phyloP scores from a whole-genome alignment of 2,113 vertebrate genomes.

The Acinonyx jubatus region DNA sequence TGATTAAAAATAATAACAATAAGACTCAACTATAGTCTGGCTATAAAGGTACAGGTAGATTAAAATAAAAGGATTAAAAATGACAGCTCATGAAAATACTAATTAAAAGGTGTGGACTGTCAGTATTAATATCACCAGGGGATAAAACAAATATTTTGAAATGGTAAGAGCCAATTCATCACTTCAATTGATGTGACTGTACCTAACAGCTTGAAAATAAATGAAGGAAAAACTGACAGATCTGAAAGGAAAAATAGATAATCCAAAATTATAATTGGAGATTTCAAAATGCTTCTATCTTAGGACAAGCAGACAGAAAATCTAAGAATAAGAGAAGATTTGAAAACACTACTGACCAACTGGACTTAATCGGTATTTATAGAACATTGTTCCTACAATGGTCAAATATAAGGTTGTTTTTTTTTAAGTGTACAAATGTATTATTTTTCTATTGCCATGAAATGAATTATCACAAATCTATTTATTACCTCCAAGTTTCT shows the following conservation, averaged over 20 bases:
- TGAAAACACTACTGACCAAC: neutral
- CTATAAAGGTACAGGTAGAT: neutral
- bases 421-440: neutral
- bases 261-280: neutral
- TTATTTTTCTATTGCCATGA: neutral
- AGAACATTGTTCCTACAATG: neutral
- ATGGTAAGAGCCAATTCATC: neutral
- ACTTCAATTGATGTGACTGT: neutral
- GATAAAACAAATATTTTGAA: neutral
- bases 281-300: neutral
- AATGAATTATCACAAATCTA: neutral
- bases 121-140: neutral
- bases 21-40: neutral
- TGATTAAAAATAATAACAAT: neutral
- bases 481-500: neutral
- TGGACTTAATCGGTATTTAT: neutral
- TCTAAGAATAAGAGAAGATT: neutral
- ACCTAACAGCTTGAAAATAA: neutral
- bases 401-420: neutral
- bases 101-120: neutral
- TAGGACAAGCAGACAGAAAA: neutral
- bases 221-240: neutral
- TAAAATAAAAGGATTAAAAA: neutral
- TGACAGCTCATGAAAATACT: neutral
- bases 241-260: neutral